Base-by-base conservation (phyloP, 2,113 vertebrate genomes). In the Ptilonorhynchus violaceus region DNA sequence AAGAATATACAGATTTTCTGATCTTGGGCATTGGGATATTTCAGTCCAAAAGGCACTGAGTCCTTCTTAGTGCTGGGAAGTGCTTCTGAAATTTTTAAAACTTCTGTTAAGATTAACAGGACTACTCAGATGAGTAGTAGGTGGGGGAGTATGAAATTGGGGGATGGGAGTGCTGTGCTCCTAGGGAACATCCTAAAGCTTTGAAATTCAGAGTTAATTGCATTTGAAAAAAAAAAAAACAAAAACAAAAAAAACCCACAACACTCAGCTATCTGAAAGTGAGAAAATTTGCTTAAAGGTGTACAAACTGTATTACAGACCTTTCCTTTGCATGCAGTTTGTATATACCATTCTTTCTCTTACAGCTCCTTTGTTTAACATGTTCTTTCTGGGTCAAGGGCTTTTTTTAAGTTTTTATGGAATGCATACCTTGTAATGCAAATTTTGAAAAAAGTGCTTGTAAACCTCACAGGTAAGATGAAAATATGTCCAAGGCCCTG, bases 111-210 rank as follows among this genome's bases (percentile, higher is more conserved):
- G 13, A 41, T 63, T 70, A 91, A 37, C 10, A 31, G 39, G 25
- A 30, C 28, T 73, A 7, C 25, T 58, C 18, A 86, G 28, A 52
- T 63, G 18, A 83, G 41, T 31, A 79, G 22, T 33, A 64, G 9
- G 8, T 49, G 9, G 6, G 4, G 5, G 3, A 55, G 31, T 63
- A 78, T 80, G 49, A 76, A 73, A 49, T 0, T 19, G 31, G 1
- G 7, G 6, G 13, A 2, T 0, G 0, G 9, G 7, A 3, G 11
- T 15, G 3, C 1, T 56, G 42, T 49, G 9, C 13, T 78, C 33
- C 23, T 73, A 9, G 5, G 35, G 25, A 88, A 72, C 14, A 68
- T 59, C 27, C 39, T 42, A 66, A 68, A 75, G 23, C 60, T 93
- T 75, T 87, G 47, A 89, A 89, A 75, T 94, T 64, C 31, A 63